Conservation (phyloP, 2,797 vertebrate genomes). For the Melopsittacus undulatus region DNA sequence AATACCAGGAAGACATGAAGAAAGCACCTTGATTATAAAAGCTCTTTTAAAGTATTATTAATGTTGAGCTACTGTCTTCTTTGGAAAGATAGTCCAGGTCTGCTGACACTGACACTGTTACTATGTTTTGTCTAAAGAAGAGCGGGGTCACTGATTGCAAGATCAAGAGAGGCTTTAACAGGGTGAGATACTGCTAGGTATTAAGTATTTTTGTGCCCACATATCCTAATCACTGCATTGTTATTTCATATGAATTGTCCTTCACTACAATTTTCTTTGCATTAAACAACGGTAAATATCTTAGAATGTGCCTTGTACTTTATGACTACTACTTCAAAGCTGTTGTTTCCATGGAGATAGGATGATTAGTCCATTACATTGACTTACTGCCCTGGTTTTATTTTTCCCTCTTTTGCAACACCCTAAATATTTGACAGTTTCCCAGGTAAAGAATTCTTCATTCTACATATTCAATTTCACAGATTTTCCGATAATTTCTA, state of each 20-base stretch:
- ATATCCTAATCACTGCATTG: background rate
- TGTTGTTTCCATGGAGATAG: background rate
- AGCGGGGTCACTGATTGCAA: background rate
- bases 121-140: background rate
- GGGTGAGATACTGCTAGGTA: background rate
- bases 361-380: background rate
- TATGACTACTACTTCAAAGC: background rate
- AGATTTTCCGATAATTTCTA: background rate
- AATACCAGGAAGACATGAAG: background rate
- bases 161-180: background rate
- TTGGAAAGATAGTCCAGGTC: background rate
- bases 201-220: background rate
- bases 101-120: background rate
- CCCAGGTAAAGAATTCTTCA: background rate
- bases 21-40: background rate
- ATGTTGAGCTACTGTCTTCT: background rate
- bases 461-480: background rate
- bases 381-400: background rate
- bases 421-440: background rate
- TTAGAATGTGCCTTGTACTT: background rate
- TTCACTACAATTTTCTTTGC: background rate
- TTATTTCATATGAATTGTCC: background rate
- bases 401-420: background rate
- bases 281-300: background rate
- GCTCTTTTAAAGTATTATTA: background rate